Evolutionary conservation across 1,140 invertebrate species (phyloP).

Genomic region (Lasaia peninsularis): DNA sequence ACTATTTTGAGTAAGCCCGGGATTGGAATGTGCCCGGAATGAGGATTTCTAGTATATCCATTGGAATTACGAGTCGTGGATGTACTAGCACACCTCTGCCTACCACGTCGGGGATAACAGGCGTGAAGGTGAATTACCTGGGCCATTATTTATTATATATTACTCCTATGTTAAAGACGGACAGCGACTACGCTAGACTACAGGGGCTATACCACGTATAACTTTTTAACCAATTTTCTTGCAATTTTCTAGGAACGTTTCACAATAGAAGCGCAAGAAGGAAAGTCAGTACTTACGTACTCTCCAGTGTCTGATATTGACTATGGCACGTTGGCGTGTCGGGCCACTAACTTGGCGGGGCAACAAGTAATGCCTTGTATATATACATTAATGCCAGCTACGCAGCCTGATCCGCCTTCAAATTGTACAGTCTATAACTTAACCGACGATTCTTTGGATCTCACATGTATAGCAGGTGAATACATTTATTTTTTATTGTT

Average conservation of each 20-base stretch:
- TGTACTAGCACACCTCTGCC: no score
- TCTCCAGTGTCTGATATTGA: constrained; percentile 87
- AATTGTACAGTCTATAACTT: constrained; percentile 90
- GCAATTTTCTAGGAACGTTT: constrained; percentile 65
- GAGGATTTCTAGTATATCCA: no score
- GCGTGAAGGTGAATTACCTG: no score
- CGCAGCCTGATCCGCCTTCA: constrained; percentile 85
- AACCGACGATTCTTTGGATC: constrained; percentile 84
- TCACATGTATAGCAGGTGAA: constrained; percentile 72
- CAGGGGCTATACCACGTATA: no score
- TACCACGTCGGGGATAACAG: no score
- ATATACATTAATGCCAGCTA: constrained; percentile 85
- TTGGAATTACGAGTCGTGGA: no score
- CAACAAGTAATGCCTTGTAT: constrained; percentile 82
- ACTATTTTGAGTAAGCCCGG: no score
- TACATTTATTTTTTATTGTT: not conserved
- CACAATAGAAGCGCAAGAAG: constrained; percentile 79
- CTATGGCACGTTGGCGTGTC: constrained; percentile 84
- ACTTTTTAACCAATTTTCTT: no score
- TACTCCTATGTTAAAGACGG: no score
- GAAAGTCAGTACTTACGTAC: constrained; percentile 86
- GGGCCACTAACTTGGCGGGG: constrained; percentile 82
- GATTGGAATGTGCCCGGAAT: no score
- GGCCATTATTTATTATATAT: no score
- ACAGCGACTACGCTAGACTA: no score